Evolutionary conservation across 2,113 vertebrate genomes (phyloP).

Genomic region (Cynopterus brachyotis): DNA sequence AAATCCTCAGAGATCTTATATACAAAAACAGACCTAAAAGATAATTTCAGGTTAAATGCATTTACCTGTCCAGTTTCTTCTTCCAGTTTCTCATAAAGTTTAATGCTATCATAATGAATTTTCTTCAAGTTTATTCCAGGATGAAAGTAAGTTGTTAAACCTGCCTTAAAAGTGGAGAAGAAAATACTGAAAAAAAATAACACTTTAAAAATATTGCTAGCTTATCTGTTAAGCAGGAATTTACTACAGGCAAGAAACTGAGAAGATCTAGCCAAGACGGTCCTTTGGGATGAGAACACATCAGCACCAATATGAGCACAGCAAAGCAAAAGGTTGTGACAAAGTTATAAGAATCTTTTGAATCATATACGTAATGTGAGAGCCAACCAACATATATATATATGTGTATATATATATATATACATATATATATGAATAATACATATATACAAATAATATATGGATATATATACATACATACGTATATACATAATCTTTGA

Average conservation of each 20-base stretch:
- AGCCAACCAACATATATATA: neutral
- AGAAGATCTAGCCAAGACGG: neutral
- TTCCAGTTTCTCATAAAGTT: conserved; percentile 94
- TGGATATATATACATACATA: no score
- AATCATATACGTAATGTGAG: neutral
- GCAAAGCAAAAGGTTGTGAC: neutral
- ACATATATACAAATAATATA: no score
- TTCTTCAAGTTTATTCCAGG: conserved; percentile 99
- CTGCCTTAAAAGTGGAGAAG: conserved; percentile 87
- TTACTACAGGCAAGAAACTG: neutral
- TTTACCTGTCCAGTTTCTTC: conserved; percentile 96
- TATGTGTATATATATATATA: no score
- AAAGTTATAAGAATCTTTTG: neutral
- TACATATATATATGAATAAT: no score
- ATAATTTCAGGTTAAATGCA: neutral
- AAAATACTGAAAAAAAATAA: neutral
- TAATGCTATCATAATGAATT: conserved; percentile 96
- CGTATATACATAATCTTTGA: neutral
- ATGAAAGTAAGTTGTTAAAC: conserved; percentile 97
- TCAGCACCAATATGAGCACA: neutral
- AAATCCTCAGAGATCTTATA: neutral
- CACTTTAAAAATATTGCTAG: neutral
- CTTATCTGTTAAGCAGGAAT: neutral
- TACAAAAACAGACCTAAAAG: neutral
- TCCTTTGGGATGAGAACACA: neutral